Conservation (phyloP, 2,113 vertebrate genomes). For the Trematomus loennbergii region DNA sequence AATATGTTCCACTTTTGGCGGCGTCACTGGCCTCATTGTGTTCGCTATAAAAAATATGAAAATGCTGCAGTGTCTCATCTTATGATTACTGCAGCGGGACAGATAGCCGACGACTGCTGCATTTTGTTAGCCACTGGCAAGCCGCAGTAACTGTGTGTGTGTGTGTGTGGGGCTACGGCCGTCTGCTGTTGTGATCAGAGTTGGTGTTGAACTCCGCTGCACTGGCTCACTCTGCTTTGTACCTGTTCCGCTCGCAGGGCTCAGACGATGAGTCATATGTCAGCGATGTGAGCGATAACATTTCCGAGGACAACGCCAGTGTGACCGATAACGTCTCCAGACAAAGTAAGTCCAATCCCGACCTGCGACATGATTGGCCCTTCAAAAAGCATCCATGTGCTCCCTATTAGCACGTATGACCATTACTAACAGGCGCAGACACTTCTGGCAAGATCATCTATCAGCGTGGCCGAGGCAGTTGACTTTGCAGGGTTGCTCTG, state of each 20-base stretch:
- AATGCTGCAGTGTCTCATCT: constrained; percentile 73
- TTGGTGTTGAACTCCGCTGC: constrained; percentile 27
- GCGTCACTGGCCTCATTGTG: constrained; percentile 51
- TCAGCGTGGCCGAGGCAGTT: constrained; percentile 52
- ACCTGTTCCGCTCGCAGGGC: constrained; percentile 84
- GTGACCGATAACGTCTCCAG: constrained; percentile 96
- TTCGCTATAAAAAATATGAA: constrained; percentile 63
- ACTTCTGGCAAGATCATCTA: constrained; percentile 39
- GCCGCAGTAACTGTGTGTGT: constrained; percentile 40
- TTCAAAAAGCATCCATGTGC: neutral
- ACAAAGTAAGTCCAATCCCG: constrained; percentile 91
- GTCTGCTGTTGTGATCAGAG: constrained; percentile 30
- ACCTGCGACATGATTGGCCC: neutral
- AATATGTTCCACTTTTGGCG: constrained; percentile 32
- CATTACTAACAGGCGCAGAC: constrained; percentile 7
- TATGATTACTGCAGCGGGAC: constrained; percentile 70
- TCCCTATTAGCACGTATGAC: constrained; percentile 2
- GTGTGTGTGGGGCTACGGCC: neutral
- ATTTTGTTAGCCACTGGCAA: constrained; percentile 74
- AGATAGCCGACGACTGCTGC: constrained; percentile 65
- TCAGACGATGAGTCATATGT: constrained; percentile 99
- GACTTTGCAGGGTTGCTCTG: constrained; percentile 66
- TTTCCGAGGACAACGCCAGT: constrained; percentile 99
- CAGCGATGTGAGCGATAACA: constrained; percentile 99
- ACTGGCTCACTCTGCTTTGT: constrained; percentile 59